Evolutionary conservation across 2,888 invertebrate genomes (phyloP).

Genomic region (Chrysina gloriosa): DNA sequence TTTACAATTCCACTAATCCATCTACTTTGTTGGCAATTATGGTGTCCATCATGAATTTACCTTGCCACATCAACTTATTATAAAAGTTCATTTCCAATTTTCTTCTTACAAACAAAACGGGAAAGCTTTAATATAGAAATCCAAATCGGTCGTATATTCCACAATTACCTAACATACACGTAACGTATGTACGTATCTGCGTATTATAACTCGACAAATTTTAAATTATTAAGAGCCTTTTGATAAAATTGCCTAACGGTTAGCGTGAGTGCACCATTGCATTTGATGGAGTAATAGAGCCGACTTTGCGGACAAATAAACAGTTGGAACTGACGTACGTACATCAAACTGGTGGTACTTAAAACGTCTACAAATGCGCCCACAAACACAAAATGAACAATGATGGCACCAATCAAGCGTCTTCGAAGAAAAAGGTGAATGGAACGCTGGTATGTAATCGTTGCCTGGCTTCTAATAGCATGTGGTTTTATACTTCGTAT

Average conservation of each 20-base stretch:
- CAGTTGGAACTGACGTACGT: conserved; percentile 1
- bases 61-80: no score
- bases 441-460: no score
- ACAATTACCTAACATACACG: neutral
- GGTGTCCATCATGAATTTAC: no score
- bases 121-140: no score
- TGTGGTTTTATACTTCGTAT: no score
- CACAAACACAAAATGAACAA: neutral
- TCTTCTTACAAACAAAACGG: no score
- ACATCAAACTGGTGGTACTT: neutral
- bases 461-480: no score
- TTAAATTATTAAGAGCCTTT: conserved; percentile 1
- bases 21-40: no score
- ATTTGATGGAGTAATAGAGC: conserved; percentile 21
- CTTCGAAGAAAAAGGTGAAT: neutral
- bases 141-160: no score
- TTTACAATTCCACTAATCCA: no score
- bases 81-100: no score
- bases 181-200: neutral
- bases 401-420: conserved; percentile 14
- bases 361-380: neutral
- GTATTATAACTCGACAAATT: neutral
- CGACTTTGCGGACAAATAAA: conserved; percentile 13
- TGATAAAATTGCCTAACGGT: conserved; percentile 5
- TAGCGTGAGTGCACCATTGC: conserved; percentile 1